phyloP scores from a whole-genome alignment of 2,888 invertebrate genomes.

The Archips crataeganus region DNA sequence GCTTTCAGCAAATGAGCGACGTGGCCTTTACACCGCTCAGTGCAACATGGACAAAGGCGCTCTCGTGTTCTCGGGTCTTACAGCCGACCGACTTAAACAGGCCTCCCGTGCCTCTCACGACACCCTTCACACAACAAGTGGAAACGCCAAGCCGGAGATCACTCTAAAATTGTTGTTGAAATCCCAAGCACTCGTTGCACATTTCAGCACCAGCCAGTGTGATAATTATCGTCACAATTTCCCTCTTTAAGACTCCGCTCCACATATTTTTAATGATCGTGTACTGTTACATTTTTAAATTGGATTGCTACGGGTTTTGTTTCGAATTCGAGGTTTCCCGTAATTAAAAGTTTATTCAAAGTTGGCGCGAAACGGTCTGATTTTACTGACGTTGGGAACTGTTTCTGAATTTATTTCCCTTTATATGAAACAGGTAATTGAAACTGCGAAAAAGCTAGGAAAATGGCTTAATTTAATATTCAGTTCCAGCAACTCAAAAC shows the following conservation, averaged over 20 bases:
- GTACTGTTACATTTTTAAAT: slow-evolving; percentile 17
- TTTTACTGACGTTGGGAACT: not conserved
- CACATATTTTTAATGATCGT: slow-evolving; percentile 34
- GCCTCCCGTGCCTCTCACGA: slow-evolving; percentile 48
- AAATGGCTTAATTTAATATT: not conserved
- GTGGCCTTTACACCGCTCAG: slow-evolving; percentile 56
- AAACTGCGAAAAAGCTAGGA: not conserved
- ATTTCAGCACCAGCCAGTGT: slow-evolving; percentile 56
- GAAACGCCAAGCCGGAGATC: slow-evolving; percentile 53
- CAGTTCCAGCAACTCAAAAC: not conserved
- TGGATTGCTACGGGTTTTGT: slow-evolving; percentile 19
- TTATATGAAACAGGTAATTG: not conserved
- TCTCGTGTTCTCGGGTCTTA: slow-evolving; percentile 60
- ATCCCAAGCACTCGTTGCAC: slow-evolving; percentile 57
- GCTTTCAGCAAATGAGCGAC: slow-evolving; percentile 80
- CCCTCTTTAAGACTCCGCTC: slow-evolving; percentile 40
- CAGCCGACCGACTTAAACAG: slow-evolving; percentile 50
- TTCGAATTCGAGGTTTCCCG: slow-evolving; percentile 15
- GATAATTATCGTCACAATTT: slow-evolving; percentile 49
- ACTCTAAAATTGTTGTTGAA: slow-evolving; percentile 55
- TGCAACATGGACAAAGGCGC: slow-evolving; percentile 65
- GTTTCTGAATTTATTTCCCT: not conserved
- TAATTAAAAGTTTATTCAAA: slow-evolving; percentile 37
- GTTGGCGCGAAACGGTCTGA: slow-evolving; percentile 12
- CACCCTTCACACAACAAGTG: slow-evolving; percentile 52